These are phyloP conservation scores for Tethea ocularis DNA, from an alignment of 2,888 invertebrate species.

Conservation along the genomic window DNA sequence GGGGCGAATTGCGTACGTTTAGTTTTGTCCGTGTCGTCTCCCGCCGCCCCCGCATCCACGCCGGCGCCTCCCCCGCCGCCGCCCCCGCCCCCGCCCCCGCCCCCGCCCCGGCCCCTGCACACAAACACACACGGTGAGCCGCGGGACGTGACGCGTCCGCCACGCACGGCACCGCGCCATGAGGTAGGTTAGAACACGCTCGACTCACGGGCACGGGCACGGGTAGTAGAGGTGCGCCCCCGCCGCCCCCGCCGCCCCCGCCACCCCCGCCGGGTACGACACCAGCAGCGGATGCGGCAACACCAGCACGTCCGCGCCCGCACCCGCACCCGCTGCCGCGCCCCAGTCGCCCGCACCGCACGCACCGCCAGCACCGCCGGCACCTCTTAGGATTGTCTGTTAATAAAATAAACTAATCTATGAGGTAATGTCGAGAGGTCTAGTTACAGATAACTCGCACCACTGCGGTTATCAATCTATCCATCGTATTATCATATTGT, in stretches of 20 bases:
- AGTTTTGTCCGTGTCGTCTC: neutral
- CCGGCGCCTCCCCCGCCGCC: neutral
- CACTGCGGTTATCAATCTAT: too few species aligned
- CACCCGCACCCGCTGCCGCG: constrained; percentile 17
- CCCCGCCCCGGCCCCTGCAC: neutral
- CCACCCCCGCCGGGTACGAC: constrained; percentile 24
- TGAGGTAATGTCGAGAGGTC: too few species aligned
- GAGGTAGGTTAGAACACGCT: too few species aligned
- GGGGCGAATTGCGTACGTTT: neutral
- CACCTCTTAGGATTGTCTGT: neutral
- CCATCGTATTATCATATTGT: too few species aligned
- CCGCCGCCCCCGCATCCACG: neutral
- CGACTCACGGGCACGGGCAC: neutral
- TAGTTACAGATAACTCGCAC: too few species aligned
- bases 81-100: neutral
- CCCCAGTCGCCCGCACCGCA: neutral
- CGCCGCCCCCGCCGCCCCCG: constrained; percentile 22
- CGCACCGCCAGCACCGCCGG: neutral
- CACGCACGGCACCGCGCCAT: too few species aligned
- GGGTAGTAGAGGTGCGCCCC: constrained; percentile 6
- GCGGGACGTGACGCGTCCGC: too few species aligned
- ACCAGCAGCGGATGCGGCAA: constrained; percentile 32
- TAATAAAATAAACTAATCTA: too few species aligned
- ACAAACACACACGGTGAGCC: neutral
- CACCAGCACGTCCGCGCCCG: constrained; percentile 18